Evolutionary conservation across 2,797 vertebrate genomes (phyloP), one percentile per base, ranked within the genome.

Genomic region (Pantherophis alleghaniensis): DNA sequence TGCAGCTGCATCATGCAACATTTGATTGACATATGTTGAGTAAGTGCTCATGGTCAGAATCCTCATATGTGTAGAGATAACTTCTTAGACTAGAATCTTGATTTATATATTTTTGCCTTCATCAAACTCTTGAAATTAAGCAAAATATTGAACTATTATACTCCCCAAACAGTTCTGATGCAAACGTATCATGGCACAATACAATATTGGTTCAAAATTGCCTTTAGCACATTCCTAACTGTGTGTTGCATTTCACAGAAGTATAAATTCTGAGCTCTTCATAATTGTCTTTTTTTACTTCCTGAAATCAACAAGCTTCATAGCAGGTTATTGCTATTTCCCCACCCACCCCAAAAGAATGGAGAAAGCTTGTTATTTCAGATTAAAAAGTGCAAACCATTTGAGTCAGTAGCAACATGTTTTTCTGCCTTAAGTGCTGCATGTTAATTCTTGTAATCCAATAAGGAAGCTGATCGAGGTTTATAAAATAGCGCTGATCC

Each of bases 71-170:
- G 6, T n/a, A 88, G 32, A 61, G 37, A 7, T 26, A 51, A 32
- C 42, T 88, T 32, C 59, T 55, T 83, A 37, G n/a, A 51, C 93
- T 94, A 95, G 93, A 95, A 95, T 93, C 93, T 63, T 87, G 14
- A 7, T 56, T 92, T 96, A 92, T 95, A 94, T 94, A 93, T 94
- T 93, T 94, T 96, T 94, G 92, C 90, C 93, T 96, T 96, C 95
- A 92, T 94, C 91, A 94, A 93, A 91, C 96, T 95, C 92, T 95
- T 94, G 94, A 51, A 37, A 51, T 79, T 57, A 93, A 60, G 37
- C 28, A 14, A 86, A 86, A 86, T 51, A 42, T 61, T 18, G 53
- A 42, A 95, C 94, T 95, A 93, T 95, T 94, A 94, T 93, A 96
- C 93, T 94, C 89, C 91, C 92, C 95, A 95, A 94, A 95, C 91